Evolutionary conservation across 1,140 invertebrate species (phyloP), one percentile per base, ranked within the genome.

Genomic region (Pseudomyrmex pallidus): DNA sequence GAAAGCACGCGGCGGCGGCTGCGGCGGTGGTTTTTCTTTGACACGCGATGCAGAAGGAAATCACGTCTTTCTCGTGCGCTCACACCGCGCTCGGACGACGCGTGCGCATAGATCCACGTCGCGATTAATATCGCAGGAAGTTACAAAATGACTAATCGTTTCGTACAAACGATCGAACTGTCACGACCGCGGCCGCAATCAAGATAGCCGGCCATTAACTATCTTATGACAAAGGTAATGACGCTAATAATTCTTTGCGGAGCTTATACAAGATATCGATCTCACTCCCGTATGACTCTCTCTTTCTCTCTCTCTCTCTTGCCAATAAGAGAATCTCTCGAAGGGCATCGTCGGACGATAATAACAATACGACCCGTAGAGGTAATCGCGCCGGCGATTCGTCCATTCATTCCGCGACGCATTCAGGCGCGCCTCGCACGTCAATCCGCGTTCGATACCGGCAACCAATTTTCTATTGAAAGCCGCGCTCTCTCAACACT

Each of bases 141-240:
- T 80, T 72, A 80, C 76, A 59, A 80, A 80, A 72, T 80, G 76
- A 80, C 76, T 80, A 80, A 80, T 80, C 76, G 76, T 80, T 80
- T 80, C 76, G 76, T 72, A 72, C 76, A 72, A 72, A 72, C 76
- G 76, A 80, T 80, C 76, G 54, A 80, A 80, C 76, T 72, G 76
- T 80, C 76, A 72, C 76, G 64, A 48, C 20, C 76, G 54, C 15
- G 52, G 64, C 76, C 76, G 54, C 67, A 48, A 80, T 80, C 76
- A 72, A 80, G 76, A 80, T 80, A 80, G 76, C 66, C 76, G 54
- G 66, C 76, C 76, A 80, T 80, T 80, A 80, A 80, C 76, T 50
- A 80, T 72, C 76, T 80, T 80, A 80, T 80, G 76, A 80, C 76
- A 80, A 80, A 80, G 76, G 66, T 80, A 80, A 80, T 80, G 76